Conservation (phyloP, 2,113 vertebrate species). For the Scomber scombrus region DNA sequence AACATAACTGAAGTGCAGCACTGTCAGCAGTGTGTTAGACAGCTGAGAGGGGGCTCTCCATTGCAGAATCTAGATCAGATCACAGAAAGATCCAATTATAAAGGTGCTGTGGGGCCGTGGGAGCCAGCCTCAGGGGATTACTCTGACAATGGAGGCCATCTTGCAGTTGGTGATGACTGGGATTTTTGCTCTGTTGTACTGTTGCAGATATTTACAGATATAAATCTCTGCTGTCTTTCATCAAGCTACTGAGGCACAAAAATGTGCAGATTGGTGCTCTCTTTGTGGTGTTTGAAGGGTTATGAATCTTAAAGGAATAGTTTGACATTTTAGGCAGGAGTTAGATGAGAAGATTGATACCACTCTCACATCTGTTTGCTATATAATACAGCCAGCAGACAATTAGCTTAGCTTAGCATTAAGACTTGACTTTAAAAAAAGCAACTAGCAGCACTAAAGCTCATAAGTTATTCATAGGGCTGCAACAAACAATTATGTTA, state of each 20-base stretch:
- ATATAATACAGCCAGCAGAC: neutral
- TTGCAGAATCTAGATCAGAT: slow-evolving; percentile 38
- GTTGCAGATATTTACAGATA: slow-evolving; percentile 19
- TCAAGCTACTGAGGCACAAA: neutral
- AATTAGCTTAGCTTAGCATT: neutral
- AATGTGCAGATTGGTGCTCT: neutral
- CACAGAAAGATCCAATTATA: slow-evolving; percentile 36
- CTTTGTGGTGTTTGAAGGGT: neutral
- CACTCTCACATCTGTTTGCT: neutral
- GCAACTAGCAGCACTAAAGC: too few relatives aligned
- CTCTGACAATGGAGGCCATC: slow-evolving; percentile 8
- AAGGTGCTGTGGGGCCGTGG: neutral
- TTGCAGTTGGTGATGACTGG: neutral
- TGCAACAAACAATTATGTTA: too few relatives aligned
- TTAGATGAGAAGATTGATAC: neutral
- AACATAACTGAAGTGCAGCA: neutral
- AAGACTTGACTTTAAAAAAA: neutral
- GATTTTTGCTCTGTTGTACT: slow-evolving; percentile 13
- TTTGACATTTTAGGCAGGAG: neutral
- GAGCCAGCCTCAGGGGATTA: slow-evolving; percentile 18
- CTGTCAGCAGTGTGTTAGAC: slow-evolving; percentile 9
- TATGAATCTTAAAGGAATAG: neutral
- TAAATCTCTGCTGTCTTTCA: neutral
- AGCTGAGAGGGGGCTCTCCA: slow-evolving; percentile 5
- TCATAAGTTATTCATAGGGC: too few relatives aligned